Percentiles rank a stretch among this genome's conserved stretches.
These are phyloP conservation scores for Macrosteles quadrilineatus DNA, from an alignment of 1,140 invertebrate genomes.

Conservation along the genomic window DNA sequence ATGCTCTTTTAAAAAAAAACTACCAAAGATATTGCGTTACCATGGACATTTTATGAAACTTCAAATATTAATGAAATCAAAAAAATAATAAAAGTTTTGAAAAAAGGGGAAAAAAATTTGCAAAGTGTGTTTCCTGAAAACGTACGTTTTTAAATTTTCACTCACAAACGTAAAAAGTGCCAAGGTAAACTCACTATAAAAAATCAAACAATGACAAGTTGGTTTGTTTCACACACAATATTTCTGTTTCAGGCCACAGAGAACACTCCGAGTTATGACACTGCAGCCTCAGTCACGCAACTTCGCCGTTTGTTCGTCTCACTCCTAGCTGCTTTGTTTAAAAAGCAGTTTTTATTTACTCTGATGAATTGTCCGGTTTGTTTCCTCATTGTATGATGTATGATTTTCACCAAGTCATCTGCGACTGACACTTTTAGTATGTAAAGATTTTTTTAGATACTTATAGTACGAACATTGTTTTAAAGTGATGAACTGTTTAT, in stretches of 20 bases:
- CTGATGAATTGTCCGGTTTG: not conserved
- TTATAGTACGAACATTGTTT: not conserved
- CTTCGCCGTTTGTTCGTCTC: not conserved
- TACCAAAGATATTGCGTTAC: too few relatives aligned
- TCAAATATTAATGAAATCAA: too few relatives aligned
- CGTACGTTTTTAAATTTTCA: too few relatives aligned
- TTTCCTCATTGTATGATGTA: not conserved
- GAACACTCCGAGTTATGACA: conserved; percentile 18
- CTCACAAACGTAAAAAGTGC: too few relatives aligned
- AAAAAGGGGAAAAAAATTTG: too few relatives aligned
- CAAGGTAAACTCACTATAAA: too few relatives aligned
- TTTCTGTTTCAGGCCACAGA: conserved; percentile 9
- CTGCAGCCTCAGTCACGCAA: not conserved
- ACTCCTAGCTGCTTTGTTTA: not conserved
- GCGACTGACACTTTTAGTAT: not conserved
- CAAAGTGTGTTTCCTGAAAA: too few relatives aligned
- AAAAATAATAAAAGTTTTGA: too few relatives aligned
- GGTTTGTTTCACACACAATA: not conserved
- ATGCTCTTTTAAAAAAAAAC: too few relatives aligned
- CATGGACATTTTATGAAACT: too few relatives aligned
- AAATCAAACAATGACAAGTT: too few relatives aligned
- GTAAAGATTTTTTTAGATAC: not conserved
- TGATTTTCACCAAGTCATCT: not conserved
- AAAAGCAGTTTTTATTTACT: not conserved
- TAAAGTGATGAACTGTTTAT: not conserved